Evolutionary conservation across 1,140 invertebrate species (phyloP).

Genomic region (Cephus cinctus): DNA sequence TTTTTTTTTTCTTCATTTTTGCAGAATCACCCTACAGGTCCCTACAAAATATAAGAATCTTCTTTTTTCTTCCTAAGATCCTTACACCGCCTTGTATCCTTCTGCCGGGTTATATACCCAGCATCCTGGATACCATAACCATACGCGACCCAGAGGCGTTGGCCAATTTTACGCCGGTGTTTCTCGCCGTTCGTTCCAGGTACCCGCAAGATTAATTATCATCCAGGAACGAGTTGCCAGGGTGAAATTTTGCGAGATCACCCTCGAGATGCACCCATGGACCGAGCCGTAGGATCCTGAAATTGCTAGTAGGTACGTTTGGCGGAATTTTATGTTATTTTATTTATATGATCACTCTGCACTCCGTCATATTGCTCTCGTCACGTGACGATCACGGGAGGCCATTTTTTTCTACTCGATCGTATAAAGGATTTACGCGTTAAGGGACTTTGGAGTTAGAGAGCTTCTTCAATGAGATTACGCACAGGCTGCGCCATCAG

Average conservation of each 20-base stretch:
- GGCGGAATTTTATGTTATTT: slow-evolving; percentile 2
- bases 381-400: slow-evolving; percentile 11
- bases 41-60: slow-evolving; percentile 10
- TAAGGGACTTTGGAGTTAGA: slow-evolving; percentile 35
- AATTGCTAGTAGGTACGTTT: slow-evolving; percentile 20
- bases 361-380: too few species aligned
- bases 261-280: slow-evolving; percentile 21
- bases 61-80: not conserved
- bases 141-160: slow-evolving; percentile 19
- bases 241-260: too few species aligned
- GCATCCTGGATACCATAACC: slow-evolving; percentile 5
- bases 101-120: not conserved
- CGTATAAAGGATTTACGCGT: slow-evolving; percentile 23
- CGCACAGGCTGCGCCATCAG: slow-evolving; percentile 9
- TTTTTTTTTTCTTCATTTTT: slow-evolving; percentile 19
- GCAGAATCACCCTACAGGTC: slow-evolving; percentile 35
- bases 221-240: slow-evolving; percentile 12
- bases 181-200: slow-evolving; percentile 25
- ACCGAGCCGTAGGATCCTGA: slow-evolving; percentile 15
- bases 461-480: slow-evolving; percentile 40
- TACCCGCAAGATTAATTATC: slow-evolving; percentile 37
- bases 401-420: slow-evolving; percentile 9
- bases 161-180: slow-evolving; percentile 35
- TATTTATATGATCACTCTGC: too few species aligned
- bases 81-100: slow-evolving; percentile 1